Conservation (phyloP, 1,140 invertebrate genomes). For the Orchestia grillus region DNA sequence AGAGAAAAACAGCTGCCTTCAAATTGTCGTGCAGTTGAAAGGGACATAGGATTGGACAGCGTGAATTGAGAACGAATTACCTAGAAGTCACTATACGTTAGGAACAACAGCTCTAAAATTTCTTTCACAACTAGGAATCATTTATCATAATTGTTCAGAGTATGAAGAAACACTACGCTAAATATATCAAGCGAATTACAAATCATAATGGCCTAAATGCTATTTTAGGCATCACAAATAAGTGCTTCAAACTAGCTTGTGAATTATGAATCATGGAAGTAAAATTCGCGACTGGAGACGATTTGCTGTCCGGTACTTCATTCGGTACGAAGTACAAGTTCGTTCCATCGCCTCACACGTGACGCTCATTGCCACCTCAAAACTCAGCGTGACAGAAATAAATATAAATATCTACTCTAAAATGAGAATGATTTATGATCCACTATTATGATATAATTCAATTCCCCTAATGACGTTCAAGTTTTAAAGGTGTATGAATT, state of each 20-base stretch:
- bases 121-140: background rate
- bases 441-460: background rate
- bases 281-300: background rate
- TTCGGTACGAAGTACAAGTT: background rate
- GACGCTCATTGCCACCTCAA: background rate
- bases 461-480: background rate
- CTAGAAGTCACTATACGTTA: background rate
- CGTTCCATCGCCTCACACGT: background rate
- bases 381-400: background rate
- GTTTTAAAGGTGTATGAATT: no score
- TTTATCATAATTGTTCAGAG: background rate
- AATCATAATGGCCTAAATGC: background rate
- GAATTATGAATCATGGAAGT: background rate
- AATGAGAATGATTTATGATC: background rate
- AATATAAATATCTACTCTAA: background rate
- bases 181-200: background rate
- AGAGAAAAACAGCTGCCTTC: background rate
- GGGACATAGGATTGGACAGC: background rate
- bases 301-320: background rate
- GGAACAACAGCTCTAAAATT: background rate
- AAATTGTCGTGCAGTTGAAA: background rate
- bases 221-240: background rate
- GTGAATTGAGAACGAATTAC: background rate
- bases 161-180: background rate
- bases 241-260: background rate